Evolutionary conservation across 2,888 invertebrate species (phyloP).

Genomic region (Frankliniella fusca): DNA sequence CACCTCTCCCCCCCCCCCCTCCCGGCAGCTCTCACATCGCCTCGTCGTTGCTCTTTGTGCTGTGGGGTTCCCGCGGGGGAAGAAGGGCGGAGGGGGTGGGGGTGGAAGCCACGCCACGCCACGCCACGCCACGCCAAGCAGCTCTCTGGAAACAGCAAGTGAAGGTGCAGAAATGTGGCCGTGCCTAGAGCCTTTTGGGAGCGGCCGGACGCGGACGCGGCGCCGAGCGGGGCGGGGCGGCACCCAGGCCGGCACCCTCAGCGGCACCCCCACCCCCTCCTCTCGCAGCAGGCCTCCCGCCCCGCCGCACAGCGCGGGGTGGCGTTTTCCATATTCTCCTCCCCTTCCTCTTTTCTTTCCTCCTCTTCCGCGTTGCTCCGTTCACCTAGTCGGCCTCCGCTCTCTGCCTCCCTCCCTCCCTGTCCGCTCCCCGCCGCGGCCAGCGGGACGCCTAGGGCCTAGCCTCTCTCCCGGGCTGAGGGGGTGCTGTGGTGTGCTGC

Average conservation of each 20-base stretch:
- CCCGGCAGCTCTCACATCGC: not conserved
- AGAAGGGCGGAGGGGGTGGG: too few relatives aligned
- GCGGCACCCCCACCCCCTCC: too few relatives aligned
- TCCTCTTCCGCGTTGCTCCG: not conserved
- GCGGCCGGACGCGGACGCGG: too few relatives aligned
- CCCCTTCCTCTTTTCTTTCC: not conserved
- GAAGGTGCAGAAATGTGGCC: too few relatives aligned
- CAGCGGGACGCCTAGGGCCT: too few relatives aligned
- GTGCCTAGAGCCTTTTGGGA: too few relatives aligned
- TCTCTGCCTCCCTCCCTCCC: not conserved
- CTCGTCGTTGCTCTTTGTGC: not conserved
- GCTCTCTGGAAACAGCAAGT: too few relatives aligned
- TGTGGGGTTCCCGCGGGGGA: not conserved
- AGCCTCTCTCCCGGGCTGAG: not conserved
- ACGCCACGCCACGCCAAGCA: not conserved
- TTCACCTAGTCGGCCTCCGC: not conserved
- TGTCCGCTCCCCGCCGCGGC: not conserved
- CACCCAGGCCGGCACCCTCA: too few relatives aligned
- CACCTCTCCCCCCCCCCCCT: not conserved
- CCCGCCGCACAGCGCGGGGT: too few relatives aligned
- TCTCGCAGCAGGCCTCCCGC: too few relatives aligned
- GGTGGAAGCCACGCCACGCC: not conserved
- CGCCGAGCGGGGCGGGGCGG: too few relatives aligned
- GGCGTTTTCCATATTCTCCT: not conserved
- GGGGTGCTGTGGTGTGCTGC: not conserved